These are phyloP conservation scores for Ischnus inquisitorius DNA, from an alignment of 2,888 invertebrate genomes.

Conservation along the genomic window DNA sequence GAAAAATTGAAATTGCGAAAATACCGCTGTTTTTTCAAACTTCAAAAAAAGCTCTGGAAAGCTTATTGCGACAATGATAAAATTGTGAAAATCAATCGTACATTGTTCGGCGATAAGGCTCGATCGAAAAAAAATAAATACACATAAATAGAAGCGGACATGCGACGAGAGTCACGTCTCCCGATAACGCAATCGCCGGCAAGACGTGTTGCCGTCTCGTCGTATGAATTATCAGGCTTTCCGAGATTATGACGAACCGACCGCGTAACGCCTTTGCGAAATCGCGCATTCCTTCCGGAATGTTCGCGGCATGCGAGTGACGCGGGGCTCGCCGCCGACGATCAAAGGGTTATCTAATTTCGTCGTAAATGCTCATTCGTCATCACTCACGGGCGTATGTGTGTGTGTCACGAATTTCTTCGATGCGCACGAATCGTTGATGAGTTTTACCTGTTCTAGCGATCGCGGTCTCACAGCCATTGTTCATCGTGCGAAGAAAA, in stretches of 20 bases:
- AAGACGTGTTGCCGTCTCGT: neutral
- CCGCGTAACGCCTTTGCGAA: constrained; percentile 5
- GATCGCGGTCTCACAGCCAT: constrained; percentile 74
- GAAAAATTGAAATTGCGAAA: neutral
- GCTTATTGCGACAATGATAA: neutral
- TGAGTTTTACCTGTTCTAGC: constrained; percentile 73
- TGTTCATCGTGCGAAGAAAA: constrained; percentile 68
- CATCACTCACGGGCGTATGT: neutral
- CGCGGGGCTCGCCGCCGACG: neutral
- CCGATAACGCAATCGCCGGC: constrained; percentile 36
- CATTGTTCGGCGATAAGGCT: neutral
- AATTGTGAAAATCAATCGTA: neutral
- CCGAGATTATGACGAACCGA: neutral
- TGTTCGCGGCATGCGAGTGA: neutral
- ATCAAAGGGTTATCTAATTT: neutral
- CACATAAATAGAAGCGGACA: neutral
- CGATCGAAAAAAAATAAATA: neutral
- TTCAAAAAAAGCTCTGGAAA: neutral
- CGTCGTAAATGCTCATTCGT: neutral
- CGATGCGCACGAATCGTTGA: neutral
- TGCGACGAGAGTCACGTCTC: constrained; percentile 12
- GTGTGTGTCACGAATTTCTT: constrained; percentile 10
- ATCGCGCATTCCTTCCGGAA: neutral
- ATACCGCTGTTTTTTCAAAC: neutral
- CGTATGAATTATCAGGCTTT: constrained; percentile 15